Percentiles rank a stretch among this genome's conserved stretches.
These are phyloP conservation scores for Eulacestoma nigropectus DNA, from an alignment of 2,113 vertebrate species.

Conservation along the genomic window DNA sequence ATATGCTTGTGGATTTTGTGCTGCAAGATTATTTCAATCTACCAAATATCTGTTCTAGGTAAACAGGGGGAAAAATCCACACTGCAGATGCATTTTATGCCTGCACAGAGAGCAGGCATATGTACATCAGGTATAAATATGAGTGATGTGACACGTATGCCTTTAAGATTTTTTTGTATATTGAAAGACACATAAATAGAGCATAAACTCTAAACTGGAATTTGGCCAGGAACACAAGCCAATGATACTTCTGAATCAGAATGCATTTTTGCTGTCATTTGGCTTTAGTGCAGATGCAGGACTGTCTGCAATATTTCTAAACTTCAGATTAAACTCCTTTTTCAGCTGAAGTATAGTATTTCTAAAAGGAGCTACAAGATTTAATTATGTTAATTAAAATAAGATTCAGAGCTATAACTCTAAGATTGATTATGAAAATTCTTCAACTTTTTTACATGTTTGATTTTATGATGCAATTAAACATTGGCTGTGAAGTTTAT, in stretches of 20 bases:
- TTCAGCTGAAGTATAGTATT: not conserved
- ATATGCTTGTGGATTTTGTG: not conserved
- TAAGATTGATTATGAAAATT: slow-evolving; percentile 14
- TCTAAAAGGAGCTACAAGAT: slow-evolving; percentile 6
- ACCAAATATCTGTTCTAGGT: not conserved
- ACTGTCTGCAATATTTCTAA: not conserved
- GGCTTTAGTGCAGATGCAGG: not conserved
- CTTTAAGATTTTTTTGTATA: not conserved
- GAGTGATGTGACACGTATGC: accelerated
- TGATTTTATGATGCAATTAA: slow-evolving; percentile 34
- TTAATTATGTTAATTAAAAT: slow-evolving; percentile 37
- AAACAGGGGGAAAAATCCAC: accelerated
- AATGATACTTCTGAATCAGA: not conserved
- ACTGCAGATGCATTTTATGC: not conserved
- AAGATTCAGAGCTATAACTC: slow-evolving; percentile 1
- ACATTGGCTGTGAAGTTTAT: slow-evolving; percentile 11
- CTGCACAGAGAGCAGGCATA: not conserved
- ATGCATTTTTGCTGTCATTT: not conserved
- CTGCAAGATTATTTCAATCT: not conserved
- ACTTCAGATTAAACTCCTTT: not conserved
- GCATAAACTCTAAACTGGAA: not conserved
- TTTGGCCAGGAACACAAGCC: not conserved
- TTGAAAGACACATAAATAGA: not conserved
- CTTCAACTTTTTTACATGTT: not conserved
- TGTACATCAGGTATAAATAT: not conserved